These are phyloP conservation scores for Panagrolaimus sp. DNA, from an alignment of 1,140 invertebrate species.

Conservation along the genomic window DNA sequence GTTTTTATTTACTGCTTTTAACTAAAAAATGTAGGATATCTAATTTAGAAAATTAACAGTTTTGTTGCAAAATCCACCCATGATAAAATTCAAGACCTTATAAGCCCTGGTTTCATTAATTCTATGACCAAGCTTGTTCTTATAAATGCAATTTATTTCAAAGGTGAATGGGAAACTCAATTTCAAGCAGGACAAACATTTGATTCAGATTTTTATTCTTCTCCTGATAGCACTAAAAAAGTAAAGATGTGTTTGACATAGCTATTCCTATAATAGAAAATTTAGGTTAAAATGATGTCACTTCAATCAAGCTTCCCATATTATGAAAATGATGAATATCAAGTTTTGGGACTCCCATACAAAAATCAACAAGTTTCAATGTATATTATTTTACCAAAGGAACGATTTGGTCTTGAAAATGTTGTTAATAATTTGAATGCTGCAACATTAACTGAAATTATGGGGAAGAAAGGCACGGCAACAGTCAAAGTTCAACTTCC, in stretches of 20 bases:
- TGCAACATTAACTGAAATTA: slow-evolving; percentile 9
- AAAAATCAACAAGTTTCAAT: background rate
- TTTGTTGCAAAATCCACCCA: slow-evolving; percentile 39
- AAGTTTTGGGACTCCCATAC: slow-evolving; percentile 25
- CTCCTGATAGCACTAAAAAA: slow-evolving; percentile 18
- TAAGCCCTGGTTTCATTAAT: slow-evolving; percentile 16
- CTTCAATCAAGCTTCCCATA: slow-evolving; percentile 18
- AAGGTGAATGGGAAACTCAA: slow-evolving; percentile 29
- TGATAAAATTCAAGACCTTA: slow-evolving; percentile 30
- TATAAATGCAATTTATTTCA: slow-evolving; percentile 44
- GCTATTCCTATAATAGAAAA: background rate
- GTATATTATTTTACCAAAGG: slow-evolving; percentile 22
- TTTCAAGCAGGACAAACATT: slow-evolving; percentile 21
- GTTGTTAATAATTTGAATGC: slow-evolving; percentile 18
- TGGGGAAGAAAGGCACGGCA: background rate
- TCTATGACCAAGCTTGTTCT: slow-evolving; percentile 28
- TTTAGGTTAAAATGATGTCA: slow-evolving; percentile 27
- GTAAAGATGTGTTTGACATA: background rate
- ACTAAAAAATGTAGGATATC: too few species aligned
- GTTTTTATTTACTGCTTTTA: background rate
- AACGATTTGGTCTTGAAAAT: slow-evolving; percentile 21
- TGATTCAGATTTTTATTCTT: slow-evolving; percentile 31
- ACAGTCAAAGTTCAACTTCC: slow-evolving; percentile 49
- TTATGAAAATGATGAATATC: slow-evolving; percentile 20
- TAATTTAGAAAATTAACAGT: slow-evolving; percentile 24